A percentile compares a stretch with the other conserved stretches of the same genome.
Evolutionary conservation across 1,140 invertebrate species (phyloP).

Genomic region (Calosoma granatense): DNA sequence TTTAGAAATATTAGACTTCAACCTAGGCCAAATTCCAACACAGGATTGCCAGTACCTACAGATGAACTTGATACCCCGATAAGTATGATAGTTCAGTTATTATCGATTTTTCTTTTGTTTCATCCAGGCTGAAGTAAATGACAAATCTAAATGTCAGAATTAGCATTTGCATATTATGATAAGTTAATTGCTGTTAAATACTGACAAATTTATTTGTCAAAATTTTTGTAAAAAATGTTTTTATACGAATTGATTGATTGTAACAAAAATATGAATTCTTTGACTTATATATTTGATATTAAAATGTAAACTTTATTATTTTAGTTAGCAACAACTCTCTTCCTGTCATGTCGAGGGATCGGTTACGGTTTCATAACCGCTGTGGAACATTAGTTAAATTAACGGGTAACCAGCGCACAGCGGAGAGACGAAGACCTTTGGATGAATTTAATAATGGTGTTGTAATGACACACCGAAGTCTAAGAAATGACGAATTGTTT

Average conservation of each 20-base stretch:
- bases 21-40: neutral
- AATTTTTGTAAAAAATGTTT: no score
- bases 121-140: no score
- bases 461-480: conserved; percentile 79
- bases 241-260: no score
- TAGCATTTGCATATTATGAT: no score
- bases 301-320: no score
- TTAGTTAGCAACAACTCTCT: neutral
- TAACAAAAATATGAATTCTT: no score
- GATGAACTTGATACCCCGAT: neutral
- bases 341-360: conserved; percentile 35
- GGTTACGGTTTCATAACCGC: conserved; percentile 75
- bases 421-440: conserved; percentile 73
- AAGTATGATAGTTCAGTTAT: neutral
- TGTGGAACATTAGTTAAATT: conserved; percentile 83
- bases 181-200: no score
- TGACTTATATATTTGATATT: no score
- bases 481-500: conserved; percentile 84
- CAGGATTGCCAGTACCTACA: neutral
- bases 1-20: conserved; percentile 3
- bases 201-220: no score
- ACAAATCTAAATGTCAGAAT: no score
- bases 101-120: no score
- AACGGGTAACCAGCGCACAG: conserved; percentile 71
- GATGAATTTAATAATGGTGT: conserved; percentile 94